A percentile compares a stretch with the other conserved stretches of the same genome.
These are phyloP conservation scores for Mimachlamys varia DNA, from an alignment of 2,888 invertebrate species.

Conservation along the genomic window DNA sequence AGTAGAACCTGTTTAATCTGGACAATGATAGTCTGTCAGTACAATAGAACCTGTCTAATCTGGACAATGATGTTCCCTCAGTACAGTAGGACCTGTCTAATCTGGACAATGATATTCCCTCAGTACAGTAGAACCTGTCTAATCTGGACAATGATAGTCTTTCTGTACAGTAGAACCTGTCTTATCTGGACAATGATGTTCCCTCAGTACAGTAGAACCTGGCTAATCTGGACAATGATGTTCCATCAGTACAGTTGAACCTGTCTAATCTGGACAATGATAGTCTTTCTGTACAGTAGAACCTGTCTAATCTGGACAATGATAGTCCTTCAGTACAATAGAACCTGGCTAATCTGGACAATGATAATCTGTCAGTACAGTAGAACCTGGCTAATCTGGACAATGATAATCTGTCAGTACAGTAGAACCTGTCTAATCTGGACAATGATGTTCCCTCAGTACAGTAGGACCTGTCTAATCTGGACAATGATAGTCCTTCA, in stretches of 20 bases:
- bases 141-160: background rate
- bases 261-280: no score
- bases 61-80: background rate
- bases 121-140: background rate
- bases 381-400: no score
- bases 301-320: no score
- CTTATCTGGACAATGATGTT: no score
- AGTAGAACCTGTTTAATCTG: background rate
- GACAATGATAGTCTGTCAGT: background rate
- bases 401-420: background rate
- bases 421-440: background rate
- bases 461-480: background rate
- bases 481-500: background rate
- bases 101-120: background rate
- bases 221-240: no score
- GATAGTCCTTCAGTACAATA: no score
- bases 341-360: no score
- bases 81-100: background rate
- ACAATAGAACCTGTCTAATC: background rate
- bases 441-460: background rate
- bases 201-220: no score
- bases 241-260: no score
- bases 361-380: no score
- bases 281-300: no score
- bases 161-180: no score